Conservation (phyloP, 2,888 invertebrate species). For the Adineta ricciae region DNA sequence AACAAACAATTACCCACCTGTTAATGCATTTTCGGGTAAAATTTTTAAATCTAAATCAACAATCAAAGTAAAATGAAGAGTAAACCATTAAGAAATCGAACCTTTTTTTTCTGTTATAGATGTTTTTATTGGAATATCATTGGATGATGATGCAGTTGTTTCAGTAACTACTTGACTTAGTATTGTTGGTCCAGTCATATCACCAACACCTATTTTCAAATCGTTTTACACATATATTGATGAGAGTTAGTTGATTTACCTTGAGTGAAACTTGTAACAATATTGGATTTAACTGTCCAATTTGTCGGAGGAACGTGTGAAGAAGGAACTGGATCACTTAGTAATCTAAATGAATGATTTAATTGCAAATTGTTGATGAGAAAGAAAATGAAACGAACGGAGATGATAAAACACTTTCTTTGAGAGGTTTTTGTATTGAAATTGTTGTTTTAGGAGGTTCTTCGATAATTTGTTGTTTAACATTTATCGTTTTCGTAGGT, state of each 20-base stretch:
- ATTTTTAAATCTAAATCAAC: background rate
- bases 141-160: background rate
- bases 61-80: too few species aligned
- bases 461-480: too few species aligned
- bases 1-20: background rate
- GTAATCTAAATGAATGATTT: too few species aligned
- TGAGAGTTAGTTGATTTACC: background rate
- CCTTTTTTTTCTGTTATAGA: background rate
- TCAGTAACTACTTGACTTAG: background rate
- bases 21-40: background rate
- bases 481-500: too few species aligned
- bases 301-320: background rate
- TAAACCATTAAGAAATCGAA: too few species aligned
- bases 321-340: too few species aligned
- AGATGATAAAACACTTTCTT: too few species aligned
- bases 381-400: too few species aligned
- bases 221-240: background rate
- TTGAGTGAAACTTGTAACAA: background rate
- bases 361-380: too few species aligned
- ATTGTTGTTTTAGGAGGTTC: too few species aligned
- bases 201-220: background rate
- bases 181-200: background rate
- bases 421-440: too few species aligned
- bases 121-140: background rate
- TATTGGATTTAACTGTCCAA: background rate